These are phyloP conservation scores for Paramacrobiotus metropolitanus DNA, from an alignment of 1,140 invertebrate species.

Conservation along the genomic window DNA sequence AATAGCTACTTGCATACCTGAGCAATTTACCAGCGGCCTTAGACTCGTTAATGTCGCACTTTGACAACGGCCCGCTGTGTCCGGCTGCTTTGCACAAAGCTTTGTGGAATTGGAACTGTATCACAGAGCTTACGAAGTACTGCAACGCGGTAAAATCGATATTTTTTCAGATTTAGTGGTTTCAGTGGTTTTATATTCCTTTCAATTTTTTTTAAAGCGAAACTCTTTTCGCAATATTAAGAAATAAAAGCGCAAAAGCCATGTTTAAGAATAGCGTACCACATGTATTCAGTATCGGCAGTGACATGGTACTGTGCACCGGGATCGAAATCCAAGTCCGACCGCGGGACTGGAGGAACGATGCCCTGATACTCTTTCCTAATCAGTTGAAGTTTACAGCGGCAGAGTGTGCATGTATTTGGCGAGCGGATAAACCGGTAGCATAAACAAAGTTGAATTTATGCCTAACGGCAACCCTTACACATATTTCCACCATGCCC, in stretches of 20 bases:
- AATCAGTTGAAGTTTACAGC: too few species aligned
- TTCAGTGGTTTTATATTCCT: too few species aligned
- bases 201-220: too few species aligned
- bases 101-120: slow-evolving; percentile 76
- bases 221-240: too few species aligned
- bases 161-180: too few species aligned
- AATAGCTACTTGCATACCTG: slow-evolving; percentile 12
- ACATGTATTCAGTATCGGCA: slow-evolving; percentile 54
- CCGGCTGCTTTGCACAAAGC: slow-evolving; percentile 51
- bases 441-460: not conserved
- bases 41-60: slow-evolving; percentile 48
- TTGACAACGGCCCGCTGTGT: slow-evolving; percentile 49
- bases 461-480: slow-evolving; percentile 22
- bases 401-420: too few species aligned
- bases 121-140: slow-evolving; percentile 59
- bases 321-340: slow-evolving; percentile 57
- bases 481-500: slow-evolving; percentile 56
- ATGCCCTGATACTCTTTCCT: slow-evolving; percentile 50
- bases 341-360: slow-evolving; percentile 43
- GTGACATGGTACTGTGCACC: slow-evolving; percentile 59
- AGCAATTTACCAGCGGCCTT: slow-evolving; percentile 20
- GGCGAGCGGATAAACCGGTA: not conserved
- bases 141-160: slow-evolving; percentile 26
- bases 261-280: too few species aligned
- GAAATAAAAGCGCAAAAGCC: too few species aligned